Evolutionary conservation across 2,888 invertebrate species (phyloP).

Genomic region (Rhagonycha fulva): DNA sequence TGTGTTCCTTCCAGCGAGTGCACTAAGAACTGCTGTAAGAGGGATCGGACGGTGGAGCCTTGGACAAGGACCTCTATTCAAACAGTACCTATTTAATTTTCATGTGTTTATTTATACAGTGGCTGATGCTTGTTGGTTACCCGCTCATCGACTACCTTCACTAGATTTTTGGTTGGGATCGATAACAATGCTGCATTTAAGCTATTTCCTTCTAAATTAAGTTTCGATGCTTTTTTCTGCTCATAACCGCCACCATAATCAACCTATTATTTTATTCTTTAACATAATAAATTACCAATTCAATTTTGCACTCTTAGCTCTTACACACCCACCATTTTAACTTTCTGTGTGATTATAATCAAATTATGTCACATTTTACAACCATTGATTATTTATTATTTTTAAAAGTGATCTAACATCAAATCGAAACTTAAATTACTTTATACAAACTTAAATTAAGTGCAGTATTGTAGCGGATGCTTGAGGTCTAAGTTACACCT

Average conservation of each 20-base stretch:
- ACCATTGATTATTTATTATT: conserved; percentile 11
- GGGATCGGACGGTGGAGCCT: conserved; percentile 42
- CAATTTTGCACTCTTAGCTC: not conserved
- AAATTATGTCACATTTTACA: not conserved
- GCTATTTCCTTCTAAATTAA: not conserved
- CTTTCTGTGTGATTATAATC: not conserved
- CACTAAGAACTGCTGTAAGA: conserved; percentile 48
- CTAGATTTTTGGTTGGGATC: conserved; percentile 57
- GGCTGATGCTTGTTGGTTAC: conserved; percentile 59
- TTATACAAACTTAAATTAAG: conserved; percentile 8
- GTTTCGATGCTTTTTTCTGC: not conserved
- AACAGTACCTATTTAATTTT: conserved; percentile 59
- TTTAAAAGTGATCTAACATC: not conserved
- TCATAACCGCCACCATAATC: not conserved
- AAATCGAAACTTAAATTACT: not conserved
- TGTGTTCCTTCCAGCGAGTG: conserved; percentile 56
- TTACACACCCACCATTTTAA: not conserved
- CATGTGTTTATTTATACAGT: conserved; percentile 58
- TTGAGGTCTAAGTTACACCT: conserved; percentile 20
- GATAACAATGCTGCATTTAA: conserved; percentile 49
- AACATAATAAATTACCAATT: not conserved
- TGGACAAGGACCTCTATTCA: conserved; percentile 46
- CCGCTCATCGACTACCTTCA: conserved; percentile 58
- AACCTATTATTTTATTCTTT: not conserved
- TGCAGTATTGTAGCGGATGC: conserved; percentile 47